Conservation (phyloP, 2,888 invertebrate species). For the Cacoxenus indagator region DNA sequence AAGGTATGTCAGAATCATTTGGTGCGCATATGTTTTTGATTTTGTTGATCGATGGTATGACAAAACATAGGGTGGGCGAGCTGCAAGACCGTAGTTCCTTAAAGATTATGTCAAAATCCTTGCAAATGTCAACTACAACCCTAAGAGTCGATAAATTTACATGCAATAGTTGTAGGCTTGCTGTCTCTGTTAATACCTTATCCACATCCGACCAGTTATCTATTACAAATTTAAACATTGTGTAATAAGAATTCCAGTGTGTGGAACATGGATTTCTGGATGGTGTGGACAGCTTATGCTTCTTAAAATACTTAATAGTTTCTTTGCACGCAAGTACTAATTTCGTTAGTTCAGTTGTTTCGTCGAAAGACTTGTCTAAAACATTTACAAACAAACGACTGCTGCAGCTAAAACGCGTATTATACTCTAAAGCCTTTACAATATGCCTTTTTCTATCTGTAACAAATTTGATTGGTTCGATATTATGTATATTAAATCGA, state of each 20-base stretch:
- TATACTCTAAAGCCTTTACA: conserved; percentile 4
- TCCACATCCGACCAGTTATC: conserved; percentile 24
- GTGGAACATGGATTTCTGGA: conserved; percentile 23
- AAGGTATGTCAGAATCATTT: conserved; percentile 1
- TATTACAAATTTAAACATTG: conserved; percentile 22
- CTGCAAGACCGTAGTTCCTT: conserved; percentile 25
- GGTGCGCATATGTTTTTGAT: conserved; percentile 18
- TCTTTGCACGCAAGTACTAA: background rate
- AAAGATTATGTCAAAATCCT: conserved; percentile 24
- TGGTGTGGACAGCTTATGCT: conserved; percentile 17
- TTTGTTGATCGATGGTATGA: conserved; percentile 21
- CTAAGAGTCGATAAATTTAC: conserved; percentile 21
- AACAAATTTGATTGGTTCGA: conserved; percentile 17
- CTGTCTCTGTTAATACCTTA: conserved; percentile 14
- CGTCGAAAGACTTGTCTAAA: background rate
- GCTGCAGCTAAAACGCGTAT: conserved; percentile 13
- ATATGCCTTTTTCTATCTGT: conserved; percentile 10
- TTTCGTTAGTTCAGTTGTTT: background rate
- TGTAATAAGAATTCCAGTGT: conserved; percentile 24
- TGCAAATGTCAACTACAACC: conserved; percentile 20
- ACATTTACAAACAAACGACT: background rate
- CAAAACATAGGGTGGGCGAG: conserved; percentile 22
- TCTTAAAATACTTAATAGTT: conserved; percentile 3
- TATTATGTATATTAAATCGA: background rate
- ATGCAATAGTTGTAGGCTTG: conserved; percentile 10